Evolutionary conservation across 64 coral and sea anemone genomes (phyloP).

Genomic region (Montipora capricornis): DNA sequence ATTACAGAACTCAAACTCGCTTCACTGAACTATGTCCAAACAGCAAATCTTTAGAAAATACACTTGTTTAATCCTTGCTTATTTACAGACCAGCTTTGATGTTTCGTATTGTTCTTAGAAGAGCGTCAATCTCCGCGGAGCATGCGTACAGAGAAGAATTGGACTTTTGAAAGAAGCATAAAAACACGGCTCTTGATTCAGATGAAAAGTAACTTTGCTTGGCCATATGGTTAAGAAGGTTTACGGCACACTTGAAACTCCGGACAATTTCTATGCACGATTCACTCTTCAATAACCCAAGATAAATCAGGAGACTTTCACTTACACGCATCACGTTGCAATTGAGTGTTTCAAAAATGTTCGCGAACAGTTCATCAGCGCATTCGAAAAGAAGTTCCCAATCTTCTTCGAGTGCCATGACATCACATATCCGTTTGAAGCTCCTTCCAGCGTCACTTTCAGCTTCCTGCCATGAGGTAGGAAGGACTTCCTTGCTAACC

Average conservation of each 20-base stretch:
- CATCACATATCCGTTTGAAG: conserved; percentile 88
- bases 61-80: not conserved
- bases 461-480: conserved; percentile 47
- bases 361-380: conserved; percentile 42
- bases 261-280: conserved; percentile 54
- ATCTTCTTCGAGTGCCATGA: conserved; percentile 47
- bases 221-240: conserved; percentile 43
- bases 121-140: conserved; percentile 23
- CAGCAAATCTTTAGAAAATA: no score
- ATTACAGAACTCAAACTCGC: no score
- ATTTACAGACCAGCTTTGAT: not conserved
- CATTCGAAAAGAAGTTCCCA: conserved; percentile 62
- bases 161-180: conserved; percentile 60
- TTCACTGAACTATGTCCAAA: no score
- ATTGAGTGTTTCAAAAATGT: not conserved
- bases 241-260: conserved; percentile 53
- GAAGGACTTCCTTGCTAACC: conserved; percentile 75
- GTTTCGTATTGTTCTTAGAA: conserved; percentile 9
- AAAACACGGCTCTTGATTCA: conserved; percentile 14
- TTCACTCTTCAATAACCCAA: conserved; percentile 90
- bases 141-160: conserved; percentile 34
- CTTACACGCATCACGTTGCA: conserved; percentile 3
- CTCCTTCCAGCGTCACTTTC: conserved; percentile 39
- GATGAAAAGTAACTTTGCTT: conserved; percentile 61
- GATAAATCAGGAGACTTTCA: conserved; percentile 69